Base-by-base conservation (phyloP, 2,797 vertebrate genomes). In the Odontamblyopus lacepedii region DNA sequence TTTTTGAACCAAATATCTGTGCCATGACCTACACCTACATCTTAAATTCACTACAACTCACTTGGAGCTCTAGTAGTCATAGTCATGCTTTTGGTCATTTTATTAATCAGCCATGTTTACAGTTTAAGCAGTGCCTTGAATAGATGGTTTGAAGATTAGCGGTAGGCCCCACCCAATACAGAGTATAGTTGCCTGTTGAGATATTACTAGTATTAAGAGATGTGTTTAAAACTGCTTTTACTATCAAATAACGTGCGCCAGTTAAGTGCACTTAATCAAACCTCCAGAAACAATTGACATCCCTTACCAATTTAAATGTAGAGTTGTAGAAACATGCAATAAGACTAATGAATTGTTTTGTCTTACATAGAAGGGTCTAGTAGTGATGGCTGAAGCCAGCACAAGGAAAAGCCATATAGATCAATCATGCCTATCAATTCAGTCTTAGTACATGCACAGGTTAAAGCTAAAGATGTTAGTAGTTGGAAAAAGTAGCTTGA, bases 81-180 rank as follows among this genome's bases (percentile, higher is more conserved):
- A 79, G 72, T 73, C 9, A 1, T 80, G 71, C 76, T 86, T 82
- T 79, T 81, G 60, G 73, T 82, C 74, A 32, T 83, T 88, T 84
- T 79, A 80, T 86, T 82, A 83, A 86, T 91, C 89, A 90, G 88
- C 85, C 90, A 88, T 92, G 94, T 94, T 94, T 94, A 93, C 91
- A 91, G 86, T 91, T 87, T 63, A 91, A 91, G 92, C 90, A 93
- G 94, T 95, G 94, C 94, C 94, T 95, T 94, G 92, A 74, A 61
- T 51, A 70, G 82, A 70, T 81, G 67, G 73, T 79, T 78, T 69
- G 70, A 68, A 60, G 82, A 83, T 77, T 26, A 29, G 66, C 81
- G 72, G 48, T 72, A 69, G 79, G 59, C 57, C 73, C 66, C 23
- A 3, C 73, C 73, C 59, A 38, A 8, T 38, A 18, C 69, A 69